phyloP scores from a whole-genome alignment of 2,888 invertebrate genomes.

The Siphonodentalium dalli region DNA sequence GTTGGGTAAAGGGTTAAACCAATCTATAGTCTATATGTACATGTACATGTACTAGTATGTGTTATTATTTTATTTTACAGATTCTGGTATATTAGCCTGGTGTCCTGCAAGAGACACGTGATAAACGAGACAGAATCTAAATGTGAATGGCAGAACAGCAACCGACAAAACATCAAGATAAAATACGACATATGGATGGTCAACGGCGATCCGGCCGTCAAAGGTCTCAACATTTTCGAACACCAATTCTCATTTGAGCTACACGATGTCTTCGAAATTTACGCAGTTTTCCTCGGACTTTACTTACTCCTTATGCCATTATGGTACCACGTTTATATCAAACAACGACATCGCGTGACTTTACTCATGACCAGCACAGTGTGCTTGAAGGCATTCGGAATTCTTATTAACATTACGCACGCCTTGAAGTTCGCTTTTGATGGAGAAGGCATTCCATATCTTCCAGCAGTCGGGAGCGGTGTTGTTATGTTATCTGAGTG shows the following conservation, averaged over 20 bases:
- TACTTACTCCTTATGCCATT: slow-evolving; percentile 87
- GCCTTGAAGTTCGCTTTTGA: slow-evolving; percentile 88
- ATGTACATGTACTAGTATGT: no score
- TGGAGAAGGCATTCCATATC: slow-evolving; percentile 83
- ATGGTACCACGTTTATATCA: slow-evolving; percentile 87
- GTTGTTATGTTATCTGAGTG: slow-evolving; percentile 90
- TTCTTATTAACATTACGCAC: slow-evolving; percentile 87
- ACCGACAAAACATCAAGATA: slow-evolving; percentile 64
- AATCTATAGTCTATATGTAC: no score
- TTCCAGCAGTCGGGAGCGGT: slow-evolving; percentile 88
- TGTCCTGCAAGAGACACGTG: slow-evolving; percentile 80
- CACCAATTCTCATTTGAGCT: slow-evolving; percentile 95
- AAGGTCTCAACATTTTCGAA: slow-evolving; percentile 78
- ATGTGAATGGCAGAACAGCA: slow-evolving; percentile 50
- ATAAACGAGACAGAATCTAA: slow-evolving; percentile 60
- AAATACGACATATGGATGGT: slow-evolving; percentile 94
- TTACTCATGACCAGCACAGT: slow-evolving; percentile 88
- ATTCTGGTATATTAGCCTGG: slow-evolving; percentile 95
- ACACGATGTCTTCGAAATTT: slow-evolving; percentile 87
- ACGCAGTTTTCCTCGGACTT: slow-evolving; percentile 83
- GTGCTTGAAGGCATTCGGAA: slow-evolving; percentile 82
- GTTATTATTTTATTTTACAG: slow-evolving; percentile 68
- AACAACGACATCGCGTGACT: slow-evolving; percentile 90
- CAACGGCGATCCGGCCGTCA: slow-evolving; percentile 91
- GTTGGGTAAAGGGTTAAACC: no score